Evolutionary conservation across 2,888 invertebrate species (phyloP).

Genomic region (Trachelus iudaicus): DNA sequence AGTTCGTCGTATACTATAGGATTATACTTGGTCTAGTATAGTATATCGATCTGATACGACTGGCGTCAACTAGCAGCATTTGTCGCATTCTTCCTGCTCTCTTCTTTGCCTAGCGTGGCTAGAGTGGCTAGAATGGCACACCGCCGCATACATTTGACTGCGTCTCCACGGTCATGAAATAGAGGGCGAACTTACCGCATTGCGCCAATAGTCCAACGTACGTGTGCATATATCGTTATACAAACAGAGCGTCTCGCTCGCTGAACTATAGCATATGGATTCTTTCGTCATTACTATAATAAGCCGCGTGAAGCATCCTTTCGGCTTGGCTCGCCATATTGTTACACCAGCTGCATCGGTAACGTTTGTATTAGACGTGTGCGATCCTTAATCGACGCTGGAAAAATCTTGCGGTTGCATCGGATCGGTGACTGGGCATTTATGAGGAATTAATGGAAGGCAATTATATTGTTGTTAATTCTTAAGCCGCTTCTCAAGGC

Average conservation of each 20-base stretch:
- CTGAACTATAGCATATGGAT: neutral
- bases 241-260: neutral
- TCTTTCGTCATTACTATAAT: neutral
- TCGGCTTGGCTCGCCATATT: neutral
- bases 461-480: neutral
- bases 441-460: neutral
- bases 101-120: neutral
- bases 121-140: neutral
- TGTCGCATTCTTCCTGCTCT: neutral
- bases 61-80: neutral
- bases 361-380: neutral
- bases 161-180: slow-evolving; percentile 44
- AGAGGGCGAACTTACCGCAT: slow-evolving; percentile 51
- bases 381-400: neutral
- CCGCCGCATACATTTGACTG: slow-evolving; percentile 9
- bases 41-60: neutral
- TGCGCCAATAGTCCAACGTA: slow-evolving; percentile 39
- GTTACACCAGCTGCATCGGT: neutral
- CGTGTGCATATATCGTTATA: neutral
- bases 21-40: neutral
- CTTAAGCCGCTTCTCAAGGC: neutral
- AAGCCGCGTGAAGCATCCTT: neutral
- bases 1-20: neutral
- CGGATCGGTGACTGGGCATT: neutral
- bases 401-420: neutral